phyloP scores from a whole-genome alignment of 2,113 vertebrate genomes.

The Nibea albiflora region DNA sequence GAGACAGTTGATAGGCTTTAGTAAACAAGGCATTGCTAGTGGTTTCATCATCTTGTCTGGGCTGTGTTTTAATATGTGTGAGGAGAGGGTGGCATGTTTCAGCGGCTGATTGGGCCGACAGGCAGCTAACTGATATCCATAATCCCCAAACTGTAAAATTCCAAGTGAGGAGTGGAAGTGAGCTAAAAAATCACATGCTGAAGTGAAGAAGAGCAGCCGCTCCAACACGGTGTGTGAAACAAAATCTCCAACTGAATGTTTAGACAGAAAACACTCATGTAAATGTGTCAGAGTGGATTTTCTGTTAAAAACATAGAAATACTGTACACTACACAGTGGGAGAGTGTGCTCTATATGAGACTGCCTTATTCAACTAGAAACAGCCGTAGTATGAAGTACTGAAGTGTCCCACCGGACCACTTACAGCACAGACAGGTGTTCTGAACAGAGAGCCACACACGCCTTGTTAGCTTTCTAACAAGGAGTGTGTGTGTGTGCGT shows the following conservation, averaged over 20 bases:
- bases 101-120: constrained; percentile 30
- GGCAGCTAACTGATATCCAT: constrained; percentile 39
- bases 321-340: neutral
- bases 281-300: neutral
- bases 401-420: neutral
- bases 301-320: neutral
- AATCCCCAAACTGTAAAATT: constrained; percentile 38
- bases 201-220: neutral
- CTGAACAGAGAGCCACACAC: too few relatives aligned
- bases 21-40: constrained; percentile 70
- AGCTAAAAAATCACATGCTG: neutral
- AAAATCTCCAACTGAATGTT: neutral
- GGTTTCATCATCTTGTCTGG: constrained; percentile 72
- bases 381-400: neutral
- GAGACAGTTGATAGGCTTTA: constrained; percentile 45
- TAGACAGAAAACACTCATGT: neutral
- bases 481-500: too few relatives aligned
- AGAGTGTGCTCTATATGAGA: neutral
- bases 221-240: neutral
- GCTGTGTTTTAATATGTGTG: constrained; percentile 27
- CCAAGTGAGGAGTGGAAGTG: neutral
- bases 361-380: neutral
- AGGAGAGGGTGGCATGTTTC: constrained; percentile 31
- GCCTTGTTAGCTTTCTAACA: too few relatives aligned
- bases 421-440: too few relatives aligned